These are phyloP conservation scores for Littorina saxatilis DNA, from an alignment of 1,140 invertebrate species.

Conservation along the genomic window DNA sequence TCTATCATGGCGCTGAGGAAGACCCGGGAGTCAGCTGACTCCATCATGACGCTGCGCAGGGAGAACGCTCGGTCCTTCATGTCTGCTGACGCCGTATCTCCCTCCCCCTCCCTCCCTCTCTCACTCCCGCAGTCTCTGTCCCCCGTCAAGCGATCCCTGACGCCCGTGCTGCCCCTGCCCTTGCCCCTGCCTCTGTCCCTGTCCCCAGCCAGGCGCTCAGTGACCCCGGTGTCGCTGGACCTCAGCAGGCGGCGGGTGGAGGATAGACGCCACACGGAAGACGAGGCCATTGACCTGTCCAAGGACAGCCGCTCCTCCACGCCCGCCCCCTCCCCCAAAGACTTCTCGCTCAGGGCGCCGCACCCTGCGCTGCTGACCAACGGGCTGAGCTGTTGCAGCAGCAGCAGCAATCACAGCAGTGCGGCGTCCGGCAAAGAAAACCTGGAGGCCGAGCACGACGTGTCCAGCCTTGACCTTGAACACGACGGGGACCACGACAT, in stretches of 20 bases:
- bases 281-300: conserved; percentile 57
- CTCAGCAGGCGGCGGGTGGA: conserved; percentile 27
- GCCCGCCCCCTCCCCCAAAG: conserved; percentile 23
- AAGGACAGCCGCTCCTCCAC: conserved; percentile 40
- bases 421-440: conserved; percentile 51
- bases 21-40: conserved; percentile 31
- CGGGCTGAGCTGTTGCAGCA: conserved; percentile 6
- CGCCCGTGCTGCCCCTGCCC: conserved; percentile 39
- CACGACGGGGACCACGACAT: conserved; percentile 37
- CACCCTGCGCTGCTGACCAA: neutral
- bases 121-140: conserved; percentile 24
- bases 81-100: neutral
- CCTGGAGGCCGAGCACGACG: conserved; percentile 32
- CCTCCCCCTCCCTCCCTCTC: neutral
- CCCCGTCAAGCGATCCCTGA: conserved; percentile 51
- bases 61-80: conserved; percentile 31
- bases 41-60: conserved; percentile 34
- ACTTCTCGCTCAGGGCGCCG: conserved; percentile 20
- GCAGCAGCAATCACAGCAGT: neutral
- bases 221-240: conserved; percentile 42
- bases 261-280: no score
- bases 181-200: neutral
- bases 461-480: conserved; percentile 46
- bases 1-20: conserved; percentile 38
- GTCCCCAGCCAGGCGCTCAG: conserved; percentile 50